phyloP scores from a whole-genome alignment of 2,888 invertebrate genomes.

The Rhogogaster chlorosoma region DNA sequence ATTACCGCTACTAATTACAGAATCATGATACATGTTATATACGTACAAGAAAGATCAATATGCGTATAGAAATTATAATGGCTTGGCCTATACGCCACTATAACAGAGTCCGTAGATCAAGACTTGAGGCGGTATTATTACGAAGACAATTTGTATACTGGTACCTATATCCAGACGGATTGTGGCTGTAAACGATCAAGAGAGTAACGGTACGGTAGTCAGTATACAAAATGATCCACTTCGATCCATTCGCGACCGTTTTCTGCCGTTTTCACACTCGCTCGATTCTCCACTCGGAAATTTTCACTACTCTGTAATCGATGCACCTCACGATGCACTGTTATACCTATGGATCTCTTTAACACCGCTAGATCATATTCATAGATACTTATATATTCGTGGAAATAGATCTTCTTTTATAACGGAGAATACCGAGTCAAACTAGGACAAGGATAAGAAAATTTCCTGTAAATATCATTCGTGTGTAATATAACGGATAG shows the following conservation, averaged over 20 bases:
- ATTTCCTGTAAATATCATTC: no score
- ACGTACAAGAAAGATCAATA: not conserved
- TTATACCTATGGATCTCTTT: not conserved
- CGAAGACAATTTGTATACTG: constrained; percentile 20
- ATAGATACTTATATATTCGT: not conserved
- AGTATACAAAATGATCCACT: constrained; percentile 10
- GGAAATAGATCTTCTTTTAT: not conserved
- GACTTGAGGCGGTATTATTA: constrained; percentile 12
- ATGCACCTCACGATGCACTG: not conserved
- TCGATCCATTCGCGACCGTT: not conserved
- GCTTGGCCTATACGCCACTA: not conserved
- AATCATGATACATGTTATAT: not conserved
- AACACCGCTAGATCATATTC: not conserved
- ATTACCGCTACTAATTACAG: not conserved
- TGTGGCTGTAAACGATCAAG: not conserved
- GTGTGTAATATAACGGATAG: no score
- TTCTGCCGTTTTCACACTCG: constrained; percentile 27
- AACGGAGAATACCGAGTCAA: constrained; percentile 3
- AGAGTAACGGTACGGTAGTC: constrained; percentile 33
- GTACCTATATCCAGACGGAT: not conserved
- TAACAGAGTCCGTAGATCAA: not conserved
- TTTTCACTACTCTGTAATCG: no score
- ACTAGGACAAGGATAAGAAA: no score
- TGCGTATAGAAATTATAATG: not conserved
- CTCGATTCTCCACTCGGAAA: not conserved